Percentiles rank a stretch among this genome's conserved stretches.
Evolutionary conservation across 2,888 invertebrate species (phyloP).

Genomic region (Saturnia japonica): DNA sequence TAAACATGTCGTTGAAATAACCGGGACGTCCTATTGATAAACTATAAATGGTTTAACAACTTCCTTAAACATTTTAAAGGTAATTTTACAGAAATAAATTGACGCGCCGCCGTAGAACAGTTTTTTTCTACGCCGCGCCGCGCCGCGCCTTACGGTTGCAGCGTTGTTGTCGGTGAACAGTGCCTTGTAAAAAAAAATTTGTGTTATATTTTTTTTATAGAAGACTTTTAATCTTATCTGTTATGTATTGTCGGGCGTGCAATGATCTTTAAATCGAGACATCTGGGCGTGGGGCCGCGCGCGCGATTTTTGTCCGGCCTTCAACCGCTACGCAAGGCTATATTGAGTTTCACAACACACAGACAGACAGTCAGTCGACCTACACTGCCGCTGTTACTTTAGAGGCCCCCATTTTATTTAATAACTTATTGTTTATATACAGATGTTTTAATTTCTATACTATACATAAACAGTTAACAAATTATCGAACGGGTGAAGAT

Average conservation of each 20-base stretch:
- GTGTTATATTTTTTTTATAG: conserved; percentile 12
- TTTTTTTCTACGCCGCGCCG: conserved; percentile 27
- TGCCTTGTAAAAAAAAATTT: conserved; percentile 2
- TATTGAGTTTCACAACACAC: conserved; percentile 68
- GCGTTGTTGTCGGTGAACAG: background rate
- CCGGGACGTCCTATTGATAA: conserved; percentile 60
- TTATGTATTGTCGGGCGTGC: conserved; percentile 52
- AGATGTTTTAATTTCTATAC: no score
- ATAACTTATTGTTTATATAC: conserved; percentile 12
- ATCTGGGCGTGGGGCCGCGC: conserved; percentile 52
- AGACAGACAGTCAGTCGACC: conserved; percentile 55
- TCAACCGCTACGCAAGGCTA: conserved; percentile 73
- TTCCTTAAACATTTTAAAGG: conserved; percentile 60
- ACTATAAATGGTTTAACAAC: conserved; percentile 72
- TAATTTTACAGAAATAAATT: conserved; percentile 24
- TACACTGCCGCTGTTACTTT: conserved; percentile 47
- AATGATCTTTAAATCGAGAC: conserved; percentile 55
- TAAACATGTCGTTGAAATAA: conserved; percentile 49
- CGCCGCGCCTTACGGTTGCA: background rate
- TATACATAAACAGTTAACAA: no score
- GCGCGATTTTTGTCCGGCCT: conserved; percentile 68
- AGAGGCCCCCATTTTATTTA: conserved; percentile 38
- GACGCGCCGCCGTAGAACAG: conserved; percentile 20
- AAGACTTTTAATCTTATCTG: conserved; percentile 47
- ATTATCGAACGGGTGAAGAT: no score